phyloP scores from a whole-genome alignment of 2,113 vertebrate species.

The Phrynosoma blainvillii region DNA sequence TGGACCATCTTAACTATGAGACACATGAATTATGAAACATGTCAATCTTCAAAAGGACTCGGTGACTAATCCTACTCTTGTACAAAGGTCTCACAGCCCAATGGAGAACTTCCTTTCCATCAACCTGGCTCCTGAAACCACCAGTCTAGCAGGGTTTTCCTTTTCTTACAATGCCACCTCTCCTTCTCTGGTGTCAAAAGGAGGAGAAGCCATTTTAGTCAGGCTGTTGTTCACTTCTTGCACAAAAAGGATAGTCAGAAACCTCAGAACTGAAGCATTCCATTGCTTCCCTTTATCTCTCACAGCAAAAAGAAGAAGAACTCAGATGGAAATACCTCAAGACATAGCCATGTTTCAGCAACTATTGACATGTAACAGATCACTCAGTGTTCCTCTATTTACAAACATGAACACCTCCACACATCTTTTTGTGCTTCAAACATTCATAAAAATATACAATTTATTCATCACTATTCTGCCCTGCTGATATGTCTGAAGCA shows the following conservation, averaged over 20 bases:
- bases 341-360: background rate
- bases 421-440: background rate
- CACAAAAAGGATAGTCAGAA: background rate
- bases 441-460: slow-evolving; percentile 79
- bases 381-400: background rate
- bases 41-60: no score
- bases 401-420: background rate
- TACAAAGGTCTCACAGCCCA: background rate
- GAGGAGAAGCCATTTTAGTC: background rate
- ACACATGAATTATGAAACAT: background rate
- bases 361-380: no score
- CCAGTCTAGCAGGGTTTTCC: no score
- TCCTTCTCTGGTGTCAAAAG: no score
- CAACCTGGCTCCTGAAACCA: background rate
- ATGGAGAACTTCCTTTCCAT: no score
- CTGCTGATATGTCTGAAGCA: slow-evolving; percentile 52
- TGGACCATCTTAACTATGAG: background rate
- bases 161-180: background rate
- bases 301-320: background rate
- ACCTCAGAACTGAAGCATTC: background rate
- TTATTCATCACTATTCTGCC: slow-evolving; percentile 57
- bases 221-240: no score
- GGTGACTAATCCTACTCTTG: background rate
- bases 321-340: background rate
- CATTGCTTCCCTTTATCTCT: background rate